Base-by-base conservation (phyloP, 2,113 vertebrate species). In the Ardeotis arabs region DNA sequence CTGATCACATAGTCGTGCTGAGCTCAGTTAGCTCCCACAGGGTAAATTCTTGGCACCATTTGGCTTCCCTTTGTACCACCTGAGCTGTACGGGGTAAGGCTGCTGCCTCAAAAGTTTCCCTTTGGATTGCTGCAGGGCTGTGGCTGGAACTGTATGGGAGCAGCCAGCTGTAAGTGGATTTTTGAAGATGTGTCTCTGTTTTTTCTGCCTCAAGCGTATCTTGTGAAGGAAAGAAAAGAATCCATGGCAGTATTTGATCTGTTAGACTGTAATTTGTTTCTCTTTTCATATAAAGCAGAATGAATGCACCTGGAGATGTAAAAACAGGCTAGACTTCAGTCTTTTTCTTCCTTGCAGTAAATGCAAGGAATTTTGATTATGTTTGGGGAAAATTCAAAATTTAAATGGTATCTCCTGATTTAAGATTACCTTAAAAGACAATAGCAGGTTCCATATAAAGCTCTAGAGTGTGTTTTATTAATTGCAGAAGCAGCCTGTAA, bases 301-400 rank as follows among this genome's bases (percentile, higher is more conserved):
- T 35, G 13, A 47, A 72, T 58, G 22, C 44, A 59, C 25, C 16
- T 68, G 69, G 35, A 64, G 33, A 85, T 64, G 18, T 19, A 55
- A 77, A 93, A 47, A 14, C 19, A 78, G 33, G 13, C 3, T 82
- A 37, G 14, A 86, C 81, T 81, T 94, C 37, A 59, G 16, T 21
- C 45, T 67, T 95, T 79, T 33, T 67, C 1, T 50, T 64, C 12
- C 56, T 85, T 94, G 33, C 4, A 83, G 33, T 84, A 95, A 79
- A 82, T 49, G 7, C 7, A 90, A 47, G 10, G 35, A 64, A 77
- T 62, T 86, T 91, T 78, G 24, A 66, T 59, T 59, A 14, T n/a
- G 3, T 55, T 93, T 95, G 72, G 53, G 94, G 44, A 56, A 60
- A 78, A 77, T 52, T 93, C 41, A 76, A 52, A 63, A 16, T 45